phyloP scores from a whole-genome alignment of 2,888 invertebrate genomes.

The Globia sparganii region DNA sequence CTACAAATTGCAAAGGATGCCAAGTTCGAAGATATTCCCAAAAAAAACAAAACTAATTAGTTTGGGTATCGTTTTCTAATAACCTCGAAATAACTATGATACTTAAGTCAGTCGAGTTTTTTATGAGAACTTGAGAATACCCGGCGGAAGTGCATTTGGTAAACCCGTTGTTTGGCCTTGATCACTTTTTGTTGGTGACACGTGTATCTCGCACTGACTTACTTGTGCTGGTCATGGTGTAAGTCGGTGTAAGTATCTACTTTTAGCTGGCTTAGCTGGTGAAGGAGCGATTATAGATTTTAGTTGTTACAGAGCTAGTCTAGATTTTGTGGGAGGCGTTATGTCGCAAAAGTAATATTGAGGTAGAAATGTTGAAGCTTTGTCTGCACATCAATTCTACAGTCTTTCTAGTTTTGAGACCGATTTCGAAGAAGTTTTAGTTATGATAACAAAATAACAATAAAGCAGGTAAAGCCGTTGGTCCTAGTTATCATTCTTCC shows the following conservation, averaged over 20 bases:
- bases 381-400: not conserved
- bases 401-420: not conserved
- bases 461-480: too few relatives aligned
- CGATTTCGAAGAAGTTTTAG: not conserved
- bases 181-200: constrained; percentile 56
- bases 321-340: not conserved
- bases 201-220: constrained; percentile 46
- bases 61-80: constrained; percentile 59
- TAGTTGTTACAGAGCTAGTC: not conserved
- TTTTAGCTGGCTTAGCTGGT: not conserved
- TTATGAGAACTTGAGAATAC: constrained; percentile 50
- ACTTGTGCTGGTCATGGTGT: constrained; percentile 27
- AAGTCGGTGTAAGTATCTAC: constrained; percentile 1
- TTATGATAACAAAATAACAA: not conserved
- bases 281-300: not conserved
- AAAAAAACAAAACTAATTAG: constrained; percentile 47
- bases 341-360: not conserved
- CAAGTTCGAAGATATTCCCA: constrained; percentile 20
- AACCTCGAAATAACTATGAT: constrained; percentile 37
- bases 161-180: constrained; percentile 69
- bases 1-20: constrained; percentile 27
- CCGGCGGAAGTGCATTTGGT: constrained; percentile 68
- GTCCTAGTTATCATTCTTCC: too few relatives aligned
- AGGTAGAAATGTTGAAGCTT: not conserved
- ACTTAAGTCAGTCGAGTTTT: constrained; percentile 44